A percentile compares a stretch with the other conserved stretches of the same genome.
Evolutionary conservation across 64 coral and sea anemone species (phyloP).

Genomic region (Montipora capricornis): DNA sequence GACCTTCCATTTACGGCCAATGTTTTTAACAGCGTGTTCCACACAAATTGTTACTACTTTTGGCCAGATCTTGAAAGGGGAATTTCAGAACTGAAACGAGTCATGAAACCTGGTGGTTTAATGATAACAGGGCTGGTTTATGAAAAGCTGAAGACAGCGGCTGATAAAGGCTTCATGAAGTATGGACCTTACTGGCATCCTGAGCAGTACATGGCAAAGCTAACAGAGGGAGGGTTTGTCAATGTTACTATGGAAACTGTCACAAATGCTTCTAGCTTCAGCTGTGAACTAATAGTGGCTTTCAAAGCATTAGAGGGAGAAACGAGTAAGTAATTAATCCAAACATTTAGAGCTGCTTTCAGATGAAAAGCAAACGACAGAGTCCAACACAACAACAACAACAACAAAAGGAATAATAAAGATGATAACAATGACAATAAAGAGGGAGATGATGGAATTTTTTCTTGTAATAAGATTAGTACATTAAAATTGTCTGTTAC

Average conservation of each 20-base stretch:
- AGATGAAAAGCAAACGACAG: too few relatives aligned
- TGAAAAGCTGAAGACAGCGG: neutral
- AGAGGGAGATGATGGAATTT: too few relatives aligned
- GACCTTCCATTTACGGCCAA: constrained; percentile 5
- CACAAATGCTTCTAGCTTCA: neutral
- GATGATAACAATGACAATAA: too few relatives aligned
- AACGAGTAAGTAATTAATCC: too few relatives aligned
- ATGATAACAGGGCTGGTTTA: constrained; percentile 8
- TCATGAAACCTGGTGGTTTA: constrained; percentile 19
- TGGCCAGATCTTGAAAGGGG: constrained; percentile 31
- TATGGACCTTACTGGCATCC: constrained; percentile 34
- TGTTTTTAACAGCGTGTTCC: constrained; percentile 28
- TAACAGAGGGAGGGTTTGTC: constrained; percentile 18
- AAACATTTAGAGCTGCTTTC: too few relatives aligned
- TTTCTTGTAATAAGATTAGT: too few relatives aligned
- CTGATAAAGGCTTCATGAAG: constrained; percentile 6
- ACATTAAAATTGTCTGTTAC: too few relatives aligned
- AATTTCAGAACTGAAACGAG: constrained; percentile 31
- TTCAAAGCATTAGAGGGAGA: neutral
- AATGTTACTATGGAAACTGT: constrained; percentile 17
- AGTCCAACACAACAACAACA: too few relatives aligned
- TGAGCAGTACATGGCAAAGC: constrained; percentile 6
- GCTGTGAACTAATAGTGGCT: constrained; percentile 8
- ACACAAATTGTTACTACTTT: constrained; percentile 53
- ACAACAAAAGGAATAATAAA: too few relatives aligned